Percentiles rank a stretch among this genome's conserved stretches.
These are phyloP conservation scores for Cynopterus brachyotis DNA, from an alignment of 2,113 vertebrate species.

Conservation along the genomic window DNA sequence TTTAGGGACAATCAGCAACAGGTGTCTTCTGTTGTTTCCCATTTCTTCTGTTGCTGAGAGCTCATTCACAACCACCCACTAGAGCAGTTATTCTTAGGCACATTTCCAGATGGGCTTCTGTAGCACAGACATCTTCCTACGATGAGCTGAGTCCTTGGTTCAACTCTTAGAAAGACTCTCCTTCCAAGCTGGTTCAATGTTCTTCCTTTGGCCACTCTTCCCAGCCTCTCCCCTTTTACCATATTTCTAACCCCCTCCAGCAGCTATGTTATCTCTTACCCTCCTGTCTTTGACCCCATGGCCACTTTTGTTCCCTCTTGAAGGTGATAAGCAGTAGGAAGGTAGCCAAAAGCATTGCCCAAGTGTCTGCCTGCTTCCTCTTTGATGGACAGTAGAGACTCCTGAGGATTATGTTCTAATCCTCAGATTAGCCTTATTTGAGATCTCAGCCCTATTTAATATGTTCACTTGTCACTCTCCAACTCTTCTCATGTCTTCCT, in stretches of 20 bases:
- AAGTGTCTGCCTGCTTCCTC: background rate
- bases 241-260: fast-evolving
- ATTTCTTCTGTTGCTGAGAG: background rate
- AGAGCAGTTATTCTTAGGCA: background rate
- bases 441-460: background rate
- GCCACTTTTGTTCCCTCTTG: background rate
- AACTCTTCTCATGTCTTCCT: background rate
- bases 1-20: background rate
- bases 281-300: background rate
- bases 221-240: background rate
- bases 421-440: background rate
- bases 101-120: too few relatives aligned
- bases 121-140: background rate
- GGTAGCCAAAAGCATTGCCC: background rate
- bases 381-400: background rate
- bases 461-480: background rate
- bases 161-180: background rate
- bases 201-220: background rate
- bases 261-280: background rate
- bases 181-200: background rate
- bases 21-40: background rate
- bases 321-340: background rate
- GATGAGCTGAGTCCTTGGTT: background rate
- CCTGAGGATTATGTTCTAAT: background rate
- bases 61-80: background rate